Evolutionary conservation across 2,113 vertebrate genomes (phyloP).

Genomic region (Cebidichthys violaceus): DNA sequence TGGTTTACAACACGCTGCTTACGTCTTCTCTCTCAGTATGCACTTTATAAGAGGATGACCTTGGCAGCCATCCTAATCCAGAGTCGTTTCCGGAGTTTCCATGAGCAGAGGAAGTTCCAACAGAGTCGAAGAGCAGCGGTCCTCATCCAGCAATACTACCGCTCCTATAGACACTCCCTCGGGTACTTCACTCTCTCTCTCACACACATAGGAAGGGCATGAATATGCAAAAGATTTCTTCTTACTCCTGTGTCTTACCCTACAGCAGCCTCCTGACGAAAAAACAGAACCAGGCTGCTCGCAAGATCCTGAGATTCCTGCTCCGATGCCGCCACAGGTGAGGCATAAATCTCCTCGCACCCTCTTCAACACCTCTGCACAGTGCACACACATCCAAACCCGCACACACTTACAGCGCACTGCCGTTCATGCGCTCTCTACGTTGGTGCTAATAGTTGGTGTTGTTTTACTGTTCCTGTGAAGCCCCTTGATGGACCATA

Average conservation of each 20-base stretch:
- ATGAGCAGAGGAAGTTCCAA: constrained; percentile 97
- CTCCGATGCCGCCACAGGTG: constrained; percentile 99
- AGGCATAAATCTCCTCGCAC: constrained; percentile 28
- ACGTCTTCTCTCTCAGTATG: constrained; percentile 87
- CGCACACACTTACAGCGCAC: constrained; percentile 59
- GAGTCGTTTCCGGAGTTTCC: constrained; percentile 99
- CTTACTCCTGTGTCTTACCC: constrained; percentile 56
- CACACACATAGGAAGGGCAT: constrained; percentile 20
- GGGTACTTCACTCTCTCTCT: constrained; percentile 75
- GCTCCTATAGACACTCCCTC: constrained; percentile 95
- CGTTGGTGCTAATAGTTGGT: constrained; percentile 95
- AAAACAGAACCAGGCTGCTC: constrained; percentile 99
- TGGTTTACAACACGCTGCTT: not conserved
- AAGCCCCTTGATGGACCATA: constrained; percentile 99
- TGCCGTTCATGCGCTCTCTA: constrained; percentile 49
- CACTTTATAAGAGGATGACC: constrained; percentile 99
- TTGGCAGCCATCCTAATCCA: constrained; percentile 99
- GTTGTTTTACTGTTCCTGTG: constrained; percentile 96
- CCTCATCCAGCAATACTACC: constrained; percentile 98
- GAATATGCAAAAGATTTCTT: not conserved
- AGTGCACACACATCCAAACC: constrained; percentile 32
- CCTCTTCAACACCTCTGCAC: constrained; percentile 7
- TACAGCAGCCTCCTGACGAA: constrained; percentile 97
- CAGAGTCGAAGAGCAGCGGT: constrained; percentile 96
- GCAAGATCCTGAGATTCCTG: constrained; percentile 99